Base-by-base conservation (phyloP, 2,797 vertebrate species). In the Amphiprion clarkii region DNA sequence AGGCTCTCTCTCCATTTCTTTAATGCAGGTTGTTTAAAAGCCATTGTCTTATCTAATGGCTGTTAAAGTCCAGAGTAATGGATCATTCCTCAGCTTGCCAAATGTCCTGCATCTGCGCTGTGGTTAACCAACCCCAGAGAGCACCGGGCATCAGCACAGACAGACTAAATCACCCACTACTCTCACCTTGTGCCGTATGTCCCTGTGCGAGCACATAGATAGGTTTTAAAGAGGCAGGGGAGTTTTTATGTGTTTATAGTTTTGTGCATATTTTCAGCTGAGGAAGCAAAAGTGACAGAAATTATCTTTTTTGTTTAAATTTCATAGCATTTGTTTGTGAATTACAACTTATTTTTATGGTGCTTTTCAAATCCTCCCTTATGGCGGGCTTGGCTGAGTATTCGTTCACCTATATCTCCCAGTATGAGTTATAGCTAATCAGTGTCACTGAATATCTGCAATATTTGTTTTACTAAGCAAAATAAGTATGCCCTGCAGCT, bases 381-480 rank as follows among this genome's bases (percentile, higher is more conserved):
- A 59, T 42, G 31, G 46, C 46, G 62, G 48, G 42, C 57, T 59
- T 46, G n/a, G 49, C 23, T 72, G 51, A 70, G 19, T 83, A 78
- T 74, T 82, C 29, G 58, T n/a, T 55, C 65, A 72, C 23, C 65
- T 33, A 11, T 33, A 49, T 81, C 76, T 81, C 31, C 67, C 57
- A 68, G 3, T 66, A 17, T 81, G 57, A 78, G 61, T 54, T 46
- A 1, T 29, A 70, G 83, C 64, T 84, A 48, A 84, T 81, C 54
- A 67, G 39, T 74, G 77, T 72, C 84, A 79, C 19, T 54, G 52
- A 74, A 48, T 49, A 21, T 75, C 56, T 65, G 68, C 51, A 46
- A 48, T 56, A 81, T 87, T 87, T 88, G 67, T 86, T 87, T 86
- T 74, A 71, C 62, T 54, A 68, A 84, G 62, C 72, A 61, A 86